These are phyloP conservation scores for Corvus hawaiiensis DNA, from an alignment of 2,113 vertebrate genomes.

Conservation along the genomic window DNA sequence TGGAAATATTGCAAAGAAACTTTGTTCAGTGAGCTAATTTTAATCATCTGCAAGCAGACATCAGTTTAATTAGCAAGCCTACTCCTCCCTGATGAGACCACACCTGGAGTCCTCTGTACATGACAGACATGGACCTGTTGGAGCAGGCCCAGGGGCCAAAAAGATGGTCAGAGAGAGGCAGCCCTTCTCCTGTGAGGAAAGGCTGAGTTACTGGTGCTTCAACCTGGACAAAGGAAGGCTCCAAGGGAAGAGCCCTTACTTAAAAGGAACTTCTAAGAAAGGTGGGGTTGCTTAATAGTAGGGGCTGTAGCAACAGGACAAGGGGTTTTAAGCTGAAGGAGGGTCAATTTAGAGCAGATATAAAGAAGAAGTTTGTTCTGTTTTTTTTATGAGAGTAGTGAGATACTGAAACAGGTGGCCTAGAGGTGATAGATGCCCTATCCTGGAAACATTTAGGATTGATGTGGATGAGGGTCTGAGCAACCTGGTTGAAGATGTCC, in stretches of 20 bases:
- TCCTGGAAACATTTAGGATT: background rate
- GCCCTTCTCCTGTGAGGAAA: background rate
- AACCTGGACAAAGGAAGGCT: background rate
- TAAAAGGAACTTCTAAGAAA: background rate
- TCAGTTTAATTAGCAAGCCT: background rate
- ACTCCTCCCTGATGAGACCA: background rate
- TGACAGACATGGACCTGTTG: background rate
- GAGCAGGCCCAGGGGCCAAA: background rate
- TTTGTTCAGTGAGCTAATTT: background rate
- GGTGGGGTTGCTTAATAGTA: background rate
- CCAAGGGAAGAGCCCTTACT: background rate
- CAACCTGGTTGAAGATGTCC: background rate
- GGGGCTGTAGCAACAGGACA: background rate
- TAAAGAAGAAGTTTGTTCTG: background rate
- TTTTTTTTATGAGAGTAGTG: rapidly evolving
- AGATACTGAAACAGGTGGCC: background rate
- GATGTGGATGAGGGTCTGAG: background rate
- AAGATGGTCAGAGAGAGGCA: background rate
- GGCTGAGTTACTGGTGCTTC: background rate
- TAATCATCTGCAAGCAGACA: background rate
- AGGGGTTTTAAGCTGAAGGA: background rate
- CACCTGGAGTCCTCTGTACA: background rate
- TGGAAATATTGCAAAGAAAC: background rate
- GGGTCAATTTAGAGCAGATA: background rate
- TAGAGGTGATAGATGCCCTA: too few species aligned